Evolutionary conservation across 2,888 invertebrate genomes (phyloP), one percentile per base, ranked within the genome.

Genomic region (Operophtera brumata): DNA sequence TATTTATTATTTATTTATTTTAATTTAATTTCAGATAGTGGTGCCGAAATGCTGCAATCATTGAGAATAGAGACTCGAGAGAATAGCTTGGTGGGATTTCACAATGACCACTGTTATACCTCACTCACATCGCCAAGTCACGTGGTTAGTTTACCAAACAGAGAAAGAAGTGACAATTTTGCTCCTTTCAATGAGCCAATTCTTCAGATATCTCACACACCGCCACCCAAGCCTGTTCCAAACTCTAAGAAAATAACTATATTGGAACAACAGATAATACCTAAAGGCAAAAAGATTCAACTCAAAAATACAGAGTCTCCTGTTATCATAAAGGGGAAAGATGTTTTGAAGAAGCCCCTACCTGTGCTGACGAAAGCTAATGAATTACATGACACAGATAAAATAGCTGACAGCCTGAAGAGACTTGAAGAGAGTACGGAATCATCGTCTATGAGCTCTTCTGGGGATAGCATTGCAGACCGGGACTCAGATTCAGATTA

Each of bases 61-160:
- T 70, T 90, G 55, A 78, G 86, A 65, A 88, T 90, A 69, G 90
- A 90, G 68, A 90, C 90, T 46, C 77, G 90, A 64, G 91, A 91
- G 65, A 89, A 89, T 43, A 90, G 90, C 71, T 86, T 93, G 54
- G 90, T 93, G 68, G 92, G 94, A 4, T 93, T 94, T 66, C 92
- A 93, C 71, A 93, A 96, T 85, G 96, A 96, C 78, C 96, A 96
- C 73, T 96, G 96, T 73, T 96, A 96, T 66, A 96, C 96, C 40
- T 92, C 93, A 41, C 91, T 93, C 34, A 93, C 92, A 30, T 94
- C 94, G 52, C 93, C 94, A 28, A 92, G 92, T 67, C 92, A 92
- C 70, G 78, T 75, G 51, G 43, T 76, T 10, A 55, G 45, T 40
- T 20, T 47, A 58, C 80, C 86, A 54, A 82, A 83, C 60, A 45